These are phyloP conservation scores for Trichomycterus rosablanca DNA, from an alignment of 2,113 vertebrate genomes.

Conservation along the genomic window DNA sequence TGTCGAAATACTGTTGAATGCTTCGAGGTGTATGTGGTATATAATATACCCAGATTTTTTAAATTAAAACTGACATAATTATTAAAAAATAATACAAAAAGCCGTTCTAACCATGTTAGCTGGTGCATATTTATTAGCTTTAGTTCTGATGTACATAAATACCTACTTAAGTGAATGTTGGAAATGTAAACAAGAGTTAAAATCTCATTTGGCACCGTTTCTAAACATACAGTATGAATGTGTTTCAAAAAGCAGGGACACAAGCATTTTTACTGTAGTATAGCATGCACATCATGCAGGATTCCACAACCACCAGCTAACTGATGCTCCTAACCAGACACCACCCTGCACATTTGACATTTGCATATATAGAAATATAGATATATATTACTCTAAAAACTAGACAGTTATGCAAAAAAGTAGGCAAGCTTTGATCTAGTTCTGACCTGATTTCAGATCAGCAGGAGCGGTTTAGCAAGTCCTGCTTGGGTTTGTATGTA, in stretches of 20 bases:
- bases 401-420: not conserved
- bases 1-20: no score
- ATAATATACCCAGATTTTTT: no score
- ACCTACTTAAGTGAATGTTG: conserved; percentile 1
- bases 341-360: conserved; percentile 18
- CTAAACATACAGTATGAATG: not conserved
- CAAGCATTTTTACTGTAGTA: not conserved
- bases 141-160: conserved; percentile 56
- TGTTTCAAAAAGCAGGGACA: conserved; percentile 1
- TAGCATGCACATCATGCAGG: conserved; percentile 9
- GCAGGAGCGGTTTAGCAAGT: not conserved
- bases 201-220: conserved; percentile 28
- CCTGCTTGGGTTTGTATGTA: not conserved
- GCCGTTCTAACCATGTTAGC: conserved; percentile 42
- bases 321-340: not conserved
- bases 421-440: not conserved
- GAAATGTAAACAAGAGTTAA: conserved; percentile 10
- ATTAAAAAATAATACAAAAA: conserved; percentile 24
- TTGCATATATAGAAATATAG: conserved; percentile 12
- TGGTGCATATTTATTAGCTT: conserved; percentile 61
- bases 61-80: no score
- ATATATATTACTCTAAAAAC: no score
- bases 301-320: not conserved
- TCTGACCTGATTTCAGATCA: not conserved
- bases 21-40: no score